Conservation (phyloP, 2,797 vertebrate species). For the Myotis myotis region DNA sequence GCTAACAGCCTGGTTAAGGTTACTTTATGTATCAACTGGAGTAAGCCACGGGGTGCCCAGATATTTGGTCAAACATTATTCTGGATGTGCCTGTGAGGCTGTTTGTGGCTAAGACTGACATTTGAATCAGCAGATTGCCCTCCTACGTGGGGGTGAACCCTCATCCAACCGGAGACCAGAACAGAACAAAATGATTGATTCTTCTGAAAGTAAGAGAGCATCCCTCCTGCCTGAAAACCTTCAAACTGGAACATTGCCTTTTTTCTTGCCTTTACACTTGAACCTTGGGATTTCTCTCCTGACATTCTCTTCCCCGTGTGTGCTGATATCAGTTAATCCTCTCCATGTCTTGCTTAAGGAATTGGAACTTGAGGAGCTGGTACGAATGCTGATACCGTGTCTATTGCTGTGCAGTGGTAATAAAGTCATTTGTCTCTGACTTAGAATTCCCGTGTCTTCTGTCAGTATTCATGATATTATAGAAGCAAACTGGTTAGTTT, state of each 20-base stretch:
- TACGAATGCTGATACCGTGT: neutral
- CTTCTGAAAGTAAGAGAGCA: neutral
- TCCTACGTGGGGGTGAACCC: neutral
- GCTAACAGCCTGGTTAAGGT: neutral
- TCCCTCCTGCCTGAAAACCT: neutral
- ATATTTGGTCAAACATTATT: neutral
- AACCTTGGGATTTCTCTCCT: neutral
- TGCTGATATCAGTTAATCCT: neutral
- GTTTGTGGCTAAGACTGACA: neutral
- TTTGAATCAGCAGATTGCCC: neutral
- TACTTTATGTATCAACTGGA: neutral
- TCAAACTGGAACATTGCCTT: neutral
- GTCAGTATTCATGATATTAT: neutral
- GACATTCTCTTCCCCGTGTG: neutral
- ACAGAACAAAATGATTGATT: neutral
- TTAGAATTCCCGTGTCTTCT: neutral
- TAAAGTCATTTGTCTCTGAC: neutral
- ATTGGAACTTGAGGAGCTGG: neutral
- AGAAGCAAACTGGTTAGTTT: neutral
- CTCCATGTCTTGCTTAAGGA: neutral
- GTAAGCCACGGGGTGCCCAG: rapidly evolving
- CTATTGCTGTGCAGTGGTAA: neutral
- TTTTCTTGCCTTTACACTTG: neutral
- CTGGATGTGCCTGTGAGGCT: neutral
- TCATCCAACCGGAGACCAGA: neutral